A percentile compares a stretch with the other conserved stretches of the same genome.
phyloP scores from a whole-genome alignment of 2,113 vertebrate genomes.

The Notothenia rossii region DNA sequence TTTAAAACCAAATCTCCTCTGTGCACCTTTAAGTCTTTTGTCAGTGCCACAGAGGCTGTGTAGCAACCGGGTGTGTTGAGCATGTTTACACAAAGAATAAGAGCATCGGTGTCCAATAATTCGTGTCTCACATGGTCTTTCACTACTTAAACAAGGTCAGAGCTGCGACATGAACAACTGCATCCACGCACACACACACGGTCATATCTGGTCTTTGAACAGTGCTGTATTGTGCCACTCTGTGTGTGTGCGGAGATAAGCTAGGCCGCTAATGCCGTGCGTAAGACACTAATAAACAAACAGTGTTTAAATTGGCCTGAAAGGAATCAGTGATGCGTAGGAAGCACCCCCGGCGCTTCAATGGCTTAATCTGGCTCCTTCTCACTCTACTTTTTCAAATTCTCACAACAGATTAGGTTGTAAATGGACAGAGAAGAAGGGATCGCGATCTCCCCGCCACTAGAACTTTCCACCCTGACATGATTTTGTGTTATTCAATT shows the following conservation, averaged over 20 bases:
- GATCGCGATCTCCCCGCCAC: conserved; percentile 38
- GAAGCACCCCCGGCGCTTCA: conserved; percentile 76
- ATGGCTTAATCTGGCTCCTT: conserved; percentile 85
- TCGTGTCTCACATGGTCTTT: conserved; percentile 83
- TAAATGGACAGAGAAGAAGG: conserved; percentile 74
- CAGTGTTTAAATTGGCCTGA: conserved; percentile 87
- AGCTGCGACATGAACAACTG: conserved; percentile 73
- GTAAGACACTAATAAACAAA: conserved; percentile 89
- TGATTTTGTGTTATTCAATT: conserved; percentile 27
- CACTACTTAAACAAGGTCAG: conserved; percentile 83
- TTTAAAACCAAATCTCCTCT: conserved; percentile 77
- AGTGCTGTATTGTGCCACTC: conserved; percentile 75
- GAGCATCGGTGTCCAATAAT: conserved; percentile 82
- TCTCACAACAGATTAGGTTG: conserved; percentile 83
- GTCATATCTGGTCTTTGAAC: conserved; percentile 76
- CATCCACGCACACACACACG: conserved; percentile 33
- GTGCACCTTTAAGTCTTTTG: conserved; percentile 82
- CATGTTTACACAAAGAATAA: conserved; percentile 84
- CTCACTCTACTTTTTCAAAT: conserved; percentile 79
- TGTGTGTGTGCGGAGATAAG: conserved; percentile 84
- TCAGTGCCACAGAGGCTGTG: conserved; percentile 74
- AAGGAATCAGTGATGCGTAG: conserved; percentile 82
- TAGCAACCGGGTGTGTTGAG: conserved; percentile 70
- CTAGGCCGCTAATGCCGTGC: conserved; percentile 80
- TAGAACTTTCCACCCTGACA: conserved; percentile 45